These are phyloP conservation scores for Lepidotrigona ventralis DNA, from an alignment of 1,140 invertebrate species.

Conservation along the genomic window DNA sequence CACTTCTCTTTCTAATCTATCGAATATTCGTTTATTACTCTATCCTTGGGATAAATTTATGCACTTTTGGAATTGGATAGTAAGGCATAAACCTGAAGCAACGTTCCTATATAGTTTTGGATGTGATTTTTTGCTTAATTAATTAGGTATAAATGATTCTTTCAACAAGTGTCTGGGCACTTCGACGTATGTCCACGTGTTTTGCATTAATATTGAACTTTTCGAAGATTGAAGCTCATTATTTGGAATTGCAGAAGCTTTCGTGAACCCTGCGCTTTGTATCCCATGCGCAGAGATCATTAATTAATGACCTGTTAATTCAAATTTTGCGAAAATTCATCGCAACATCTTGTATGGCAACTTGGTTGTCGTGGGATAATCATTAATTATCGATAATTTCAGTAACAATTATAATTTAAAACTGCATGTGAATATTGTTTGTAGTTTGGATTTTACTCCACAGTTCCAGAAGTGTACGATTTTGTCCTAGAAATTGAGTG, in stretches of 20 bases:
- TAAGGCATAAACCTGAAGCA: neutral
- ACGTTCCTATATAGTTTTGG: rapidly evolving
- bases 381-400: neutral
- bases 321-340: neutral
- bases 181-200: rapidly evolving
- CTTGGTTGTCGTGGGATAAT: neutral
- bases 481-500: neutral
- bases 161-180: neutral
- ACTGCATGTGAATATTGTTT: rapidly evolving
- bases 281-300: neutral
- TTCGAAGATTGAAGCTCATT: rapidly evolving
- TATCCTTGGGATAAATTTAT: rapidly evolving
- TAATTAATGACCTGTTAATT: neutral
- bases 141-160: neutral
- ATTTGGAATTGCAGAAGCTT: neutral
- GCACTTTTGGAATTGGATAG: rapidly evolving
- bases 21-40: neutral
- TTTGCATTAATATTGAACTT: neutral
- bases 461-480: neutral
- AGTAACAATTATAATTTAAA: neutral
- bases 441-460: neutral
- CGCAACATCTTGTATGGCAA: rapidly evolving
- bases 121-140: neutral
- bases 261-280: neutral
- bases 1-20: neutral